Percentiles rank a stretch among this genome's conserved stretches.
Evolutionary conservation across 2,797 vertebrate genomes (phyloP).

Genomic region (Discoglossus pictus): DNA sequence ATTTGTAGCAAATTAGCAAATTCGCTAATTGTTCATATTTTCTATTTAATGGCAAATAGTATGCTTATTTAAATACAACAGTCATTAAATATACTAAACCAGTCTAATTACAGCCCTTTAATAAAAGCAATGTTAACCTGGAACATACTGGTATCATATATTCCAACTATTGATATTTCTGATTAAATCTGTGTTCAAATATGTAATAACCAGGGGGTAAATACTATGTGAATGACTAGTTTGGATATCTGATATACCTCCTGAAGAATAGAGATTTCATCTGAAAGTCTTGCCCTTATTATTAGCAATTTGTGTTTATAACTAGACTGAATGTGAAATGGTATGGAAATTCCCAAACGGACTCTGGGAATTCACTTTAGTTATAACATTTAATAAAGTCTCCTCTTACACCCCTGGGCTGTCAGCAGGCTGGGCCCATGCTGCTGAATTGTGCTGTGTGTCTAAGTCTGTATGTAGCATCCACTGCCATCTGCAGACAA

Average conservation of each 20-base stretch:
- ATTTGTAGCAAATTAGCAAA: no score
- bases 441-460: conserved; percentile 24
- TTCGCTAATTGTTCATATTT: no score
- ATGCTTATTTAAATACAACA: no score
- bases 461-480: conserved; percentile 31
- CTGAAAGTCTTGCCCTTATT: conserved; percentile 20
- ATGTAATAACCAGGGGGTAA: no score
- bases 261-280: conserved; percentile 10
- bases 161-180: no score
- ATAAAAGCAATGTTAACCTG: no score
- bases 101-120: no score
- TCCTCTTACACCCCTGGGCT: conserved; percentile 43
- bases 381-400: conserved; percentile 39
- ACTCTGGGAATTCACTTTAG: conserved; percentile 48
- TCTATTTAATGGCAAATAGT: no score
- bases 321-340: conserved; percentile 5
- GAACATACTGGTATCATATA: no score
- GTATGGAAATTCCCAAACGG: conserved; percentile 30
- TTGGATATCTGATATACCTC: conserved; percentile 23
- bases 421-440: conserved; percentile 34
- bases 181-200: no score
- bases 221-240: not conserved
- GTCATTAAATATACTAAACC: no score
- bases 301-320: conserved; percentile 31
- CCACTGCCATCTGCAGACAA: conserved; percentile 27